Percentiles rank a stretch among this genome's conserved stretches.
Evolutionary conservation across 2,888 invertebrate species (phyloP).

Genomic region (Leptinotarsa tumamoca): DNA sequence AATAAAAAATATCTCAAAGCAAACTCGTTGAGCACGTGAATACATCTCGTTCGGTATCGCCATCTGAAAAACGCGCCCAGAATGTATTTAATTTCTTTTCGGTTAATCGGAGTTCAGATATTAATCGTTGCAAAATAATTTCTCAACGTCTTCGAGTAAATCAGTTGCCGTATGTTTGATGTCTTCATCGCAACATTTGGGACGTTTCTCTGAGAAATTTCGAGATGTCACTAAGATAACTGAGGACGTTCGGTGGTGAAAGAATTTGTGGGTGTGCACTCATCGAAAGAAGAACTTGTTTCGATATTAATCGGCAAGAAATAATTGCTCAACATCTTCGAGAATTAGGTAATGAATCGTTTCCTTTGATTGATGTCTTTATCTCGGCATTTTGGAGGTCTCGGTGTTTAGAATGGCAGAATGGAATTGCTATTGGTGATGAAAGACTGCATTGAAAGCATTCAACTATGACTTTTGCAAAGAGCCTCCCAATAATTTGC

Average conservation of each 20-base stretch:
- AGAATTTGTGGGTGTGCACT: slow-evolving; percentile 11
- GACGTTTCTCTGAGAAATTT: slow-evolving; percentile 22
- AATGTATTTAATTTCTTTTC: slow-evolving; percentile 22
- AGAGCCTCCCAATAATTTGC: too few relatives aligned
- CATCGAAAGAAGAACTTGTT: slow-evolving; percentile 6
- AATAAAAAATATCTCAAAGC: slow-evolving; percentile 5
- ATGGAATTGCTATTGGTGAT: not conserved
- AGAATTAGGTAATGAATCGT: slow-evolving; percentile 16
- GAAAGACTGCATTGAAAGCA: not conserved
- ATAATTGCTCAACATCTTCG: slow-evolving; percentile 25
- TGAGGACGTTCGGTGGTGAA: slow-evolving; percentile 2
- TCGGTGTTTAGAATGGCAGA: not conserved
- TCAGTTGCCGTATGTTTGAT: slow-evolving; percentile 19
- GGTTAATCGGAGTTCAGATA: slow-evolving; percentile 23
- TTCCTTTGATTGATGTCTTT: slow-evolving; percentile 22
- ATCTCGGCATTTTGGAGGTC: slow-evolving; percentile 6
- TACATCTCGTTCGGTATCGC: slow-evolving; percentile 23
- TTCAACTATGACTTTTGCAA: too few relatives aligned
- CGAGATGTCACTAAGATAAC: slow-evolving; percentile 18
- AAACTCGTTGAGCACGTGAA: slow-evolving; percentile 22
- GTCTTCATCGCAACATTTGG: slow-evolving; percentile 24
- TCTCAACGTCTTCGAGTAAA: slow-evolving; percentile 13
- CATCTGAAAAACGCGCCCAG: slow-evolving; percentile 19
- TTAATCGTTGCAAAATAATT: slow-evolving; percentile 23
- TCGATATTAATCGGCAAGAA: slow-evolving; percentile 24